Percentiles rank a stretch among this genome's conserved stretches.
phyloP scores from a whole-genome alignment of 2,113 vertebrate species.

The Heptranchias perlo region DNA sequence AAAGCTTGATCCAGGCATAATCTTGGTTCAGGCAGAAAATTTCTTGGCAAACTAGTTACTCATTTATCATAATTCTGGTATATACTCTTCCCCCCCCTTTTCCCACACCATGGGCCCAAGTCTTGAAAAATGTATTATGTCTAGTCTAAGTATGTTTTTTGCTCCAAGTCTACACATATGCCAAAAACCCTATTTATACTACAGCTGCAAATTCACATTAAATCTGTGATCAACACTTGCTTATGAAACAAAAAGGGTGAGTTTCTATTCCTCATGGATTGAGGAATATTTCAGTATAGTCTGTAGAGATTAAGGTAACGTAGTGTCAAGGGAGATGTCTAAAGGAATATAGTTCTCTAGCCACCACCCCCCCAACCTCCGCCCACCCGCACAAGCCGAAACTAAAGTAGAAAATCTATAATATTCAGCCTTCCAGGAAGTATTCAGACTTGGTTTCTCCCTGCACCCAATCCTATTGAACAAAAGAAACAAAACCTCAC shows the following conservation, averaged over 20 bases:
- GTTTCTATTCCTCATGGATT: background rate
- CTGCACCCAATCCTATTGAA: background rate
- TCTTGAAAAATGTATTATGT: background rate
- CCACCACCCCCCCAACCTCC: background rate
- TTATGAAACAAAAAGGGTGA: background rate
- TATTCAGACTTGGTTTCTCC: background rate
- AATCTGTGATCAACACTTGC: background rate
- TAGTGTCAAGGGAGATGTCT: background rate
- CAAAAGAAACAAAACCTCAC: background rate
- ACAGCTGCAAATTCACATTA: background rate
- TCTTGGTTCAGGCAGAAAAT: constrained; percentile 23
- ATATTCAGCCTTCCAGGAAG: background rate
- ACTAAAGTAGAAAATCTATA: too few species aligned
- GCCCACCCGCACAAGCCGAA: background rate
- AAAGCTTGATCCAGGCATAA: background rate
- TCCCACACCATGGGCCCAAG: constrained; percentile 4
- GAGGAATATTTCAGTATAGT: background rate
- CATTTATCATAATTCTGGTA: constrained; percentile 20
- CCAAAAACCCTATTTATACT: background rate
- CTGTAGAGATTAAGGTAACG: background rate
- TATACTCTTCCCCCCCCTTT: background rate
- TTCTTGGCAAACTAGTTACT: background rate
- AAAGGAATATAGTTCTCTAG: background rate
- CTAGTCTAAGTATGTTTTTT: constrained; percentile 24
- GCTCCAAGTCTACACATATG: background rate